These are phyloP conservation scores for Cephus sareptanus DNA, from an alignment of 2,888 invertebrate genomes.

Conservation along the genomic window DNA sequence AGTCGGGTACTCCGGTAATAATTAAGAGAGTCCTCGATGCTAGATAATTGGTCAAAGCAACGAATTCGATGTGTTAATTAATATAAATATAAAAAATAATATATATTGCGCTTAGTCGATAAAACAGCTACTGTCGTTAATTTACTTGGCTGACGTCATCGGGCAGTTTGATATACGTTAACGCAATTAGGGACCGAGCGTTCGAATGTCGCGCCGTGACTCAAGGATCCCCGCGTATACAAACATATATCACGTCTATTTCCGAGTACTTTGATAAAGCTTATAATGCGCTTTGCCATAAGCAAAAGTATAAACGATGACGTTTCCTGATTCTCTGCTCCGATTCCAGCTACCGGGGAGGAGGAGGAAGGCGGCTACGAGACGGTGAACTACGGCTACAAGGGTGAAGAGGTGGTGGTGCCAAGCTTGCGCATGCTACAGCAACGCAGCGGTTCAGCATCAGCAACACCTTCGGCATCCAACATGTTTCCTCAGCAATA, in stretches of 20 bases:
- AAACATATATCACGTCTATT: no score
- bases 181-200: neutral
- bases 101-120: accelerated
- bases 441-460: slow-evolving; percentile 52
- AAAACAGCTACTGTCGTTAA: neutral
- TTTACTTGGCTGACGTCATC: neutral
- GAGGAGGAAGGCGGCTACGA: slow-evolving; percentile 33
- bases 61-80: neutral
- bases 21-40: neutral
- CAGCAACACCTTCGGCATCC: slow-evolving; percentile 45
- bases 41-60: neutral
- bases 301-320: neutral
- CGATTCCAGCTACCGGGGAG: slow-evolving; percentile 32
- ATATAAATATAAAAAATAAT: neutral
- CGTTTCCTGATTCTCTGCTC: neutral
- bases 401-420: slow-evolving; percentile 29
- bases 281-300: neutral
- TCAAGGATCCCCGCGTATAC: neutral
- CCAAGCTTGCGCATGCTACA: slow-evolving; percentile 56
- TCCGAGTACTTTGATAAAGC: neutral
- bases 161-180: neutral
- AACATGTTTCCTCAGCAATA: slow-evolving; percentile 89
- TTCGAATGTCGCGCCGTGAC: neutral
- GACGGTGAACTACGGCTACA: slow-evolving; percentile 37
- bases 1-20: neutral